Evolutionary conservation across 1,140 invertebrate species (phyloP).

Genomic region (Phthorimaea operculella): DNA sequence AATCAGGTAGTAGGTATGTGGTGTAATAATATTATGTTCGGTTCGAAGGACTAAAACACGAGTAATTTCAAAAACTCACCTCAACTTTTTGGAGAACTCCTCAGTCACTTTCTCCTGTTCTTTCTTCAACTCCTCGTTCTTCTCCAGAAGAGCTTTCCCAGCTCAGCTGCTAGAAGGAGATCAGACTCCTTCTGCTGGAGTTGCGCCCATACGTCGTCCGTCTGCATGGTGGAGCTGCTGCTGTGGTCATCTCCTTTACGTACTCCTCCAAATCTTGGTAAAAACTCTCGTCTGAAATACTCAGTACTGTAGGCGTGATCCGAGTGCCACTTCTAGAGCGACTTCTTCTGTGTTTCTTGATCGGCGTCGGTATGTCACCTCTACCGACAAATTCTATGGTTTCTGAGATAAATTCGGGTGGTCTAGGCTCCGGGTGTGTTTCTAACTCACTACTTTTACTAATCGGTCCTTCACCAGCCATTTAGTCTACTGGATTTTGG

Average conservation of each 20-base stretch:
- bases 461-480: conserved; percentile 55
- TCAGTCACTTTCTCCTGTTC: conserved; percentile 88
- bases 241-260: conserved; percentile 68
- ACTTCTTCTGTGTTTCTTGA: conserved; percentile 35
- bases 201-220: conserved; percentile 80
- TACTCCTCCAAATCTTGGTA: conserved; percentile 69
- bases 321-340: conserved; percentile 43
- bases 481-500: conserved; percentile 59
- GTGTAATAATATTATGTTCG: no score
- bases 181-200: conserved; percentile 94
- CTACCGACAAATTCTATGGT: conserved; percentile 52
- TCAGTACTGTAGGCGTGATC: conserved; percentile 33
- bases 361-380: conserved; percentile 30
- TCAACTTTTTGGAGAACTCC: conserved; percentile 92
- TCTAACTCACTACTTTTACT: conserved; percentile 45
- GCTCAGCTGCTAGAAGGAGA: conserved; percentile 90
- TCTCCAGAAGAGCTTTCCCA: conserved; percentile 93
- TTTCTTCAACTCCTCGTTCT: conserved; percentile 90
- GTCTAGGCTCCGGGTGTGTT: conserved; percentile 38
- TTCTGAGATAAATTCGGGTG: conserved; percentile 45
- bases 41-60: no score
- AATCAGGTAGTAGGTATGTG: no score
- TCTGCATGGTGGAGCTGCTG: conserved; percentile 28
- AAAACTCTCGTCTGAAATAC: conserved; percentile 64
- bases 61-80: conserved; percentile 70